Percentiles rank a stretch among this genome's conserved stretches.
These are phyloP conservation scores for Tetropium fuscum DNA, from an alignment of 2,888 invertebrate genomes.

Conservation along the genomic window DNA sequence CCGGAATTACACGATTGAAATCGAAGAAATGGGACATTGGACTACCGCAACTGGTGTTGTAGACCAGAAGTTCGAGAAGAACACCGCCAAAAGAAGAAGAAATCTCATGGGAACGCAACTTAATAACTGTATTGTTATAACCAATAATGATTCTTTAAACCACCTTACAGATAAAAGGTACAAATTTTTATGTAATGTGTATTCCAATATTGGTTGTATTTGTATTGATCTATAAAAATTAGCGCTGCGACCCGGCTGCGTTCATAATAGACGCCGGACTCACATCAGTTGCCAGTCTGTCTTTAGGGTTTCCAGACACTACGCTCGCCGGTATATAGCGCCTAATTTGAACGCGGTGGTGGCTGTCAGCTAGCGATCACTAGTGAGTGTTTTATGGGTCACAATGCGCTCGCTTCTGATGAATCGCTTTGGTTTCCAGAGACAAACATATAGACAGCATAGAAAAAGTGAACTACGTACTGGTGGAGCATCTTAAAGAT, in stretches of 20 bases:
- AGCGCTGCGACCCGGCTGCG: too few species aligned
- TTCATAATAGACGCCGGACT: too few species aligned
- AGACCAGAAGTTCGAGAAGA: slow-evolving; percentile 36
- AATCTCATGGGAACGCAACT: slow-evolving; percentile 67
- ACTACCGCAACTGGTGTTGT: slow-evolving; percentile 33
- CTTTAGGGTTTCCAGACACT: too few species aligned
- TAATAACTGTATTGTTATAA: slow-evolving; percentile 71
- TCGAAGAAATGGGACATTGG: slow-evolving; percentile 55
- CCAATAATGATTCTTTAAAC: slow-evolving; percentile 70
- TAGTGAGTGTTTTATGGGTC: too few species aligned
- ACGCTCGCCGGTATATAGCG: too few species aligned
- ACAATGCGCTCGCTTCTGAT: too few species aligned
- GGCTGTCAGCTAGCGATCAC: too few species aligned
- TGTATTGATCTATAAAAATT: too few species aligned
- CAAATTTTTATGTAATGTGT: slow-evolving; percentile 34
- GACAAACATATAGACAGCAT: slow-evolving; percentile 71
- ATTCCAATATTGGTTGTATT: too few species aligned
- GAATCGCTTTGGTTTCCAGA: too few species aligned
- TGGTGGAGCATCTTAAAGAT: slow-evolving; percentile 71
- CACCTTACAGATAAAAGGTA: slow-evolving; percentile 74
- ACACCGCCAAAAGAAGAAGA: slow-evolving; percentile 62
- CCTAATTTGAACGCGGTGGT: too few species aligned
- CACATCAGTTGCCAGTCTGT: too few species aligned
- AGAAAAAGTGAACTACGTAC: slow-evolving; percentile 73
- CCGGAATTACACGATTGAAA: slow-evolving; percentile 36